Conservation (phyloP, 2,797 vertebrate species). For the Notoglanidium macrostoma region DNA sequence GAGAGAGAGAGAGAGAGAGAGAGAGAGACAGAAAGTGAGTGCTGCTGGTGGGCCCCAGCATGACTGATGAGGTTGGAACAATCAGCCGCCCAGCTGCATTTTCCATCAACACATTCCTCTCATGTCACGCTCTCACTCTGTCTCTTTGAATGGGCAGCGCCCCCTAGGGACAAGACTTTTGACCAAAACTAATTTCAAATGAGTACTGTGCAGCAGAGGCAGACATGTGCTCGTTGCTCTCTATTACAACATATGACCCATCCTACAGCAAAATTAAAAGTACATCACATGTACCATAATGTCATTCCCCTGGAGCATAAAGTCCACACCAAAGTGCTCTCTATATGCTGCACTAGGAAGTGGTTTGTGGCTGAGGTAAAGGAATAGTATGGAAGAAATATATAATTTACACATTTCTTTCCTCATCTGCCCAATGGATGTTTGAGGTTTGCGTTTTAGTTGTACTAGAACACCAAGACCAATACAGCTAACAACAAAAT, state of each 20-base stretch:
- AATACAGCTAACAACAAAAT: background rate
- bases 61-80: slow-evolving; percentile 81
- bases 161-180: slow-evolving; percentile 73
- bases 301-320: slow-evolving; percentile 13
- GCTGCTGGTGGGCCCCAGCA: slow-evolving; percentile 80
- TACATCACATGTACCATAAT: slow-evolving; percentile 7
- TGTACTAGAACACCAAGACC: background rate
- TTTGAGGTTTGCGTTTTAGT: background rate
- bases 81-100: slow-evolving; percentile 82
- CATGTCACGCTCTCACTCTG: slow-evolving; percentile 74
- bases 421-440: background rate
- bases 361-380: background rate
- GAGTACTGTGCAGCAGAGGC: slow-evolving; percentile 19
- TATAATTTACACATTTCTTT: background rate
- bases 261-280: background rate
- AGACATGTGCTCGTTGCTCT: slow-evolving; percentile 17
- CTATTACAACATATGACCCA: slow-evolving; percentile 11
- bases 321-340: background rate
- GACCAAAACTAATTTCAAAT: slow-evolving; percentile 29
- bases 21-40: slow-evolving; percentile 37
- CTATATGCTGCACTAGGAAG: background rate
- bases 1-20: slow-evolving; percentile 36
- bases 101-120: slow-evolving; percentile 86
- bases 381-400: background rate
- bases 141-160: slow-evolving; percentile 71